A percentile compares a stretch with the other conserved stretches of the same genome.
These are phyloP conservation scores for Pachyseris speciosa DNA, from an alignment of 64 coral and sea anemone genomes.

Conservation along the genomic window DNA sequence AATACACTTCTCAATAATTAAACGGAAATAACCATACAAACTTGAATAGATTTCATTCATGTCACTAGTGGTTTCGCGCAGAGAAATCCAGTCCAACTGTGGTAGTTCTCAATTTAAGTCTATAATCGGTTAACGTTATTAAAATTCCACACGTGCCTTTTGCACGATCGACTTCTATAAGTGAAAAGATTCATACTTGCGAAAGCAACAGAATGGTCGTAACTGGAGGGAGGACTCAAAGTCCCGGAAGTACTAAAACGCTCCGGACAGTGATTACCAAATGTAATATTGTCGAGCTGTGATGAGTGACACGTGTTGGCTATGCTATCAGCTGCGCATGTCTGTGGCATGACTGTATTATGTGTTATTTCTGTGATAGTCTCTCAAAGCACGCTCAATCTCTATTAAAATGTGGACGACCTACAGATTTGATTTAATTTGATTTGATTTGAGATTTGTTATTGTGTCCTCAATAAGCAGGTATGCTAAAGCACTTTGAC, in stretches of 20 bases:
- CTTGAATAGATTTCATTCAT: not conserved
- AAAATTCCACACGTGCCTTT: not conserved
- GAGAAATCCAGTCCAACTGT: not conserved
- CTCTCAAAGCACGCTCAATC: too few species aligned
- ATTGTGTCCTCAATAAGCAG: too few species aligned
- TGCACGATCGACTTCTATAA: not conserved
- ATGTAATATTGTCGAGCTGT: slow-evolving; percentile 40
- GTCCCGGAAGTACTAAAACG: not conserved
- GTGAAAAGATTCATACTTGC: not conserved
- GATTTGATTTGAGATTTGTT: too few species aligned
- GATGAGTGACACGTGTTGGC: slow-evolving; percentile 41
- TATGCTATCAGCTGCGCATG: slow-evolving; percentile 42
- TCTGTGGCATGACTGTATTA: too few species aligned
- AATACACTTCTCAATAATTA: not conserved
- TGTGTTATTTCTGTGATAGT: too few species aligned
- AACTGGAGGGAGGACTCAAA: slow-evolving; percentile 11
- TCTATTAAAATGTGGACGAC: too few species aligned
- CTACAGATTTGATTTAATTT: too few species aligned
- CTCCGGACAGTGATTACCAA: slow-evolving; percentile 29
- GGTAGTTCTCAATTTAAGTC: not conserved
- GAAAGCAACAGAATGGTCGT: not conserved
- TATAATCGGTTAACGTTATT: not conserved
- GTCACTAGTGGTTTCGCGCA: not conserved
- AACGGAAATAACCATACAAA: not conserved
- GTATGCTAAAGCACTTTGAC: too few species aligned